A percentile compares a stretch with the other conserved stretches of the same genome.
Conservation (phyloP, 2,797 vertebrate species). For the Taenioides sp. region DNA sequence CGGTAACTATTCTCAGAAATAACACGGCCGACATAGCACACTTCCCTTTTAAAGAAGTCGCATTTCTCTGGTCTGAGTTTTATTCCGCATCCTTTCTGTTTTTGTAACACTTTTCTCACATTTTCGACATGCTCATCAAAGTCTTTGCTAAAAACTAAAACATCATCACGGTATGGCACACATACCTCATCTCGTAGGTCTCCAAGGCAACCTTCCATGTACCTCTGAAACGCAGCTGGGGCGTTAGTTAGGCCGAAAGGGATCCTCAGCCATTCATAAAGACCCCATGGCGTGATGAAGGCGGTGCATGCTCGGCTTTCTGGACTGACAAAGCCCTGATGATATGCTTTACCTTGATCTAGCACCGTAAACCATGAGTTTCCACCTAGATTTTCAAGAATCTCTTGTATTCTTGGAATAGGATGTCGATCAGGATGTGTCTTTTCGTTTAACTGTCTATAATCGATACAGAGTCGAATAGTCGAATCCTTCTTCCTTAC, state of each 20-base stretch:
- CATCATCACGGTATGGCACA: neutral
- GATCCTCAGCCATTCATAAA: conserved; percentile 14
- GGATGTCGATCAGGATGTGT: conserved; percentile 1
- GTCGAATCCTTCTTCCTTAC: conserved; percentile 10
- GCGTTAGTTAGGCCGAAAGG: conserved; percentile 10
- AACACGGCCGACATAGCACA: conserved; percentile 6
- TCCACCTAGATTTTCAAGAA: too few species aligned
- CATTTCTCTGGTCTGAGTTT: conserved; percentile 20
- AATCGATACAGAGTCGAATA: neutral
- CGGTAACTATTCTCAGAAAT: conserved; percentile 8
- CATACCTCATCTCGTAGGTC: conserved; percentile 3
- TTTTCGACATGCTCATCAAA: conserved; percentile 10
- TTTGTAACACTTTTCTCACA: conserved; percentile 3
- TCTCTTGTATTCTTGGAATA: too few species aligned
- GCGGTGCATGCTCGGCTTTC: too few species aligned
- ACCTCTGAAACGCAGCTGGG: neutral
- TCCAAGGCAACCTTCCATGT: conserved; percentile 7
- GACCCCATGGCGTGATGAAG: conserved; percentile 1
- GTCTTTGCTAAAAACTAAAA: conserved; percentile 10
- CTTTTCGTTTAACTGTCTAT: conserved; percentile 7
- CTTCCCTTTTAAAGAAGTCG: conserved; percentile 15
- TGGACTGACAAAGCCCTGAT: too few species aligned
- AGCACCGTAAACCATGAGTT: conserved; percentile 3
- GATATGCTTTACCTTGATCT: conserved; percentile 6
- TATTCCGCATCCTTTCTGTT: neutral